Base-by-base conservation (phyloP, 2,113 vertebrate species). In the Gnathonemus echidnorhynchus region DNA sequence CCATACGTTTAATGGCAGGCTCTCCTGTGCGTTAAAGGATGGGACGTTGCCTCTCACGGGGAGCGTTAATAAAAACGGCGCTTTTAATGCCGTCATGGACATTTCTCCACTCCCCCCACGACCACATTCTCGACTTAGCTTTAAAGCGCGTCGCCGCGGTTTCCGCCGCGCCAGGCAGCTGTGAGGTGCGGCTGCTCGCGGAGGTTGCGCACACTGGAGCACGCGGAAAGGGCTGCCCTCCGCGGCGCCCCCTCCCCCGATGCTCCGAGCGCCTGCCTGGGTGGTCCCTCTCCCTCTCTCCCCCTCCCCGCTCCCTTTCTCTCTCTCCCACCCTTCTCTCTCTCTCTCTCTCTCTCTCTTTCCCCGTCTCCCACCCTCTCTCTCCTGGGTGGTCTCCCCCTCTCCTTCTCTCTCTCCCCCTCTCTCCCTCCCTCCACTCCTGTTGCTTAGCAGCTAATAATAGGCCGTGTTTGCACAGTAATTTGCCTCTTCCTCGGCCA, bases 361-460 rank as follows among this genome's bases (percentile, higher is more conserved):
- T 19, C 42, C 46, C 45, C 90, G 92, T 56, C 53, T 56, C 53
- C 53, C 53, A 56, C 92, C 94, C 92, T 95, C 95, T 93, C 95
- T 39, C 27, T 35, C 70, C 70, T 74, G 66, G 66, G 66, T 74
- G 66, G 66, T 74, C 70, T 77, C 70, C 70, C 70, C 31, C 70
- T 17, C 70, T 77, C 58, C 58, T 27, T 27, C 58, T 66, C 58
- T 10, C 58, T 27, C 58, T 66, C 58, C 58, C 58, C n/a, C 62
- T 97, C 96, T 94, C 92, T 89, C 93, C 93, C 95, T 92, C 95
- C 95, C 93, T 96, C 96, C 96, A 96, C 97, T 96, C 96, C 97
- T 96, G 97, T 97, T 97, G 97, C 97, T 97, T 97, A 97, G 97
- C 97, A 97, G 97, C 97, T 97, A 97, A 97, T 97, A 97, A 97